Conservation (phyloP, 2,113 vertebrate genomes). For the Centropus unirufus region DNA sequence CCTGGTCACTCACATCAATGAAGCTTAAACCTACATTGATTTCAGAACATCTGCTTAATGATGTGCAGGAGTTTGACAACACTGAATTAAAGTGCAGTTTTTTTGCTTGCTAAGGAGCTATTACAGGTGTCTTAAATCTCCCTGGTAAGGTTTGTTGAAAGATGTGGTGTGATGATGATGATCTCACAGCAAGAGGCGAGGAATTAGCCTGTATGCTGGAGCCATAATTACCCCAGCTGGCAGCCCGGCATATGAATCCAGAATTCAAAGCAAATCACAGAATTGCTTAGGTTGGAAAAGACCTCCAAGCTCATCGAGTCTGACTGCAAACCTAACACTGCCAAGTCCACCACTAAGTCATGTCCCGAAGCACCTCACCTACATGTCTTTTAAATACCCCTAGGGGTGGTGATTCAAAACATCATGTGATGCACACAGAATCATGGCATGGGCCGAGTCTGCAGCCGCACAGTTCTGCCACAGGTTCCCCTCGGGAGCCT, state of each 20-base stretch:
- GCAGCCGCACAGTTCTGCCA: fast-evolving
- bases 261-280: no score
- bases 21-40: background rate
- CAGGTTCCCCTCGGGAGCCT: fast-evolving
- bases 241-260: background rate
- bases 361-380: no score
- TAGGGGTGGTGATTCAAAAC: no score
- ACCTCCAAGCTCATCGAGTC: no score
- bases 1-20: fast-evolving
- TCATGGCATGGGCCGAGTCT: background rate
- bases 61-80: background rate
- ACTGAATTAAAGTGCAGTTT: background rate
- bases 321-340: no score
- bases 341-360: no score
- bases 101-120: background rate
- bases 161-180: background rate
- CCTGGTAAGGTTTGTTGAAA: background rate
- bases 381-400: no score
- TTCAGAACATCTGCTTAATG: background rate
- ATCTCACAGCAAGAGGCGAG: background rate
- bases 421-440: fast-evolving
- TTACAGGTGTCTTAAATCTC: background rate
- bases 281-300: no score
- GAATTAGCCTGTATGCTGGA: background rate
- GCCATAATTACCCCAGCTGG: background rate